Base-by-base conservation (phyloP, 1,140 invertebrate genomes). In the Leptonema lineaticorne region DNA sequence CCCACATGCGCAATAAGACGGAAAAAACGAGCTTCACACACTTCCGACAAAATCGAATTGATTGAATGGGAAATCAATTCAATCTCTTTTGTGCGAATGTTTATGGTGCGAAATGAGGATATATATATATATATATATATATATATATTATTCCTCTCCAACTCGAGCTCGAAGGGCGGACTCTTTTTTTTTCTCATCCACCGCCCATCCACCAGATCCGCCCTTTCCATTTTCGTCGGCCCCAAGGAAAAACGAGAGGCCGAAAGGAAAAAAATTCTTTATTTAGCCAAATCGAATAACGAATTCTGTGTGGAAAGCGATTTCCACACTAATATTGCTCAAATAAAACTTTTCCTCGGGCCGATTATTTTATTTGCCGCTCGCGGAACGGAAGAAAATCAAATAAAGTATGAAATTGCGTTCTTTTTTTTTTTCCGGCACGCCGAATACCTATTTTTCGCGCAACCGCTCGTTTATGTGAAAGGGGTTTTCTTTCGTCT, bases 331-430 rank as follows among this genome's bases (percentile, higher is more conserved):
- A 59, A 59, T 59, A 59, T 59, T 59, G 28, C 28, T 59, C 57
- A 59, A 59, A 59, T 59, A 59, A 59, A 59, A 59, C 28, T 59
- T 53, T 59, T 59, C 57, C 28, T 24, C 57, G 57, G 24, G 57
- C 18, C 57, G 57, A 30, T 59, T 59, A 59, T 59, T 59, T 59
- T 59, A 59, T 59, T 33, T 59, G 30, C 28, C 57, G 53, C 11
- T 1, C 9, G 28, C 6, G 28, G n/a, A 57, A 48, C 18, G 46
- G 50, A 33, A 29, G 57, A 33, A 59, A 59, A 59, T 59, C 57
- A 59, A 59, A 59, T 59, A 59, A 59, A 59, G 57, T 59, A 59
- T 59, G 57, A 59, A 59, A 59, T 59, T 59, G 57, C 2, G 30
- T 59, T 59, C 28, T 57, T 59, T 59, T 30, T 11, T 33, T 33